phyloP scores from a whole-genome alignment of 2,797 vertebrate genomes.

The Pseudotriccus pelzelni region DNA sequence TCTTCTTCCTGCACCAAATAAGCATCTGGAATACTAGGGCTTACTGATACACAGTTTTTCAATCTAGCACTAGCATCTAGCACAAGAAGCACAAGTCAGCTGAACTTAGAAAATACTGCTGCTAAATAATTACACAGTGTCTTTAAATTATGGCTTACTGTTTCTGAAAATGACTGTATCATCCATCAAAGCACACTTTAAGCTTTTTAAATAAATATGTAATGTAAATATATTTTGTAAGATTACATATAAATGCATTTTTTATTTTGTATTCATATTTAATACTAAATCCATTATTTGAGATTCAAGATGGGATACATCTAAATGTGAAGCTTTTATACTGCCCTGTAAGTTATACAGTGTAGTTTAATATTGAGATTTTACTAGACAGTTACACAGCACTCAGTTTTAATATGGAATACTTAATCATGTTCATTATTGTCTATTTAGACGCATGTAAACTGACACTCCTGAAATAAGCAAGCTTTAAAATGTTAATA shows the following conservation, averaged over 20 bases:
- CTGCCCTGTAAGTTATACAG: constrained; percentile 8
- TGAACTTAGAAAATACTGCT: constrained; percentile 37
- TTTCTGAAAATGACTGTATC: constrained; percentile 37
- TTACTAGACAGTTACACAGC: constrained; percentile 69
- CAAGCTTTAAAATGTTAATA: constrained; percentile 77
- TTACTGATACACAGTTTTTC: background rate
- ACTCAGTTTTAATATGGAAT: constrained; percentile 67
- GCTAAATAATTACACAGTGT: constrained; percentile 41
- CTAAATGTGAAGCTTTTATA: constrained; percentile 31
- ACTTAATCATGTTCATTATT: constrained; percentile 74
- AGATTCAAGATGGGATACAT: background rate
- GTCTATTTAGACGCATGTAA: constrained; percentile 74
- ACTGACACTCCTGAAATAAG: constrained; percentile 70
- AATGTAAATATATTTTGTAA: background rate
- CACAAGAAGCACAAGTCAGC: background rate
- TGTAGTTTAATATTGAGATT: constrained; percentile 48
- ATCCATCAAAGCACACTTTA: constrained; percentile 17
- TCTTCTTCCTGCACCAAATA: background rate
- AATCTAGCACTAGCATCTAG: background rate
- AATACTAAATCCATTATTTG: constrained; percentile 32
- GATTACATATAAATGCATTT: background rate
- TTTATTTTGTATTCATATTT: constrained; percentile 38
- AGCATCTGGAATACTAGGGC: background rate
- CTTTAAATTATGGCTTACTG: constrained; percentile 46
- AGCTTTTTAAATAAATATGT: constrained; percentile 19